Percentiles rank a stretch among this genome's conserved stretches.
phyloP scores from a whole-genome alignment of 1,140 invertebrate species.

The Cydia pomonella region DNA sequence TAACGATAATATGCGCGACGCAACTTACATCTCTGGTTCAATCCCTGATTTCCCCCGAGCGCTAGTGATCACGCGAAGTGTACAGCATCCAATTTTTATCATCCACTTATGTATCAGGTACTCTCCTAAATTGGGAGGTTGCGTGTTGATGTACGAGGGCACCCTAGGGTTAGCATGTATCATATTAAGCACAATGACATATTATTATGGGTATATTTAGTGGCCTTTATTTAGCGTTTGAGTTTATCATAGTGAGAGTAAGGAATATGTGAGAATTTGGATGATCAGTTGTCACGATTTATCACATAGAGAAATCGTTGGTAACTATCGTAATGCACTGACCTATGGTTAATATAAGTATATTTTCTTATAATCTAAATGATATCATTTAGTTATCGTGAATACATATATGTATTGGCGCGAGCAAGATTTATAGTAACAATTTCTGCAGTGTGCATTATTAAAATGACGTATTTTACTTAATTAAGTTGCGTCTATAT shows the following conservation, averaged over 20 bases:
- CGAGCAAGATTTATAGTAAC: too few relatives aligned
- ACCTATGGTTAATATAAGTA: too few relatives aligned
- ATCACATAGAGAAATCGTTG: too few relatives aligned
- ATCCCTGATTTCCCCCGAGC: constrained; percentile 60
- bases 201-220: constrained; percentile 14
- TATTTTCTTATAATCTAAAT: too few relatives aligned
- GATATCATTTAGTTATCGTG: too few relatives aligned
- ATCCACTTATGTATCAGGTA: constrained; percentile 45
- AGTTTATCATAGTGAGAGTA: background rate
- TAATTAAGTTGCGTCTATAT: too few relatives aligned
- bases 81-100: constrained; percentile 64
- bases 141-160: constrained; percentile 26
- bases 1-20: constrained; percentile 37
- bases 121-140: constrained; percentile 22
- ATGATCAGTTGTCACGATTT: too few relatives aligned
- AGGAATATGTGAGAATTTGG: background rate
- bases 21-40: constrained; percentile 41
- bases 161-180: constrained; percentile 20
- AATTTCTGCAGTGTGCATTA: too few relatives aligned
- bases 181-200: constrained; percentile 10
- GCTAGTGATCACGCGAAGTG: constrained; percentile 49
- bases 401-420: too few relatives aligned
- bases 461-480: too few relatives aligned
- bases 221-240: background rate
- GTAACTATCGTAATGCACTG: too few relatives aligned